phyloP scores from a whole-genome alignment of 2,113 vertebrate species.

The Eptatretus burgeri region DNA sequence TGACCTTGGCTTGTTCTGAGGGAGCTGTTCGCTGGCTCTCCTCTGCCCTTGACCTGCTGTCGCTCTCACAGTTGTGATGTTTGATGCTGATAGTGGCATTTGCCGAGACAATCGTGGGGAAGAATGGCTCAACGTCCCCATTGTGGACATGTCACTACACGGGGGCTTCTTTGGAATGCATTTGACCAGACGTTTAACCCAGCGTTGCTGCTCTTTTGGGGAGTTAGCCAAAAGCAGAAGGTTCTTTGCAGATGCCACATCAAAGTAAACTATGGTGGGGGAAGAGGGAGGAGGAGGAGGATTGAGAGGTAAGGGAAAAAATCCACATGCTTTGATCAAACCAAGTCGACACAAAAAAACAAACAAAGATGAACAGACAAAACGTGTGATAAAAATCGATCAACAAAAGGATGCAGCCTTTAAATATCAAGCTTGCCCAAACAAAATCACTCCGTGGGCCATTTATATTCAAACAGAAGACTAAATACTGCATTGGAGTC shows the following conservation, averaged over 20 bases:
- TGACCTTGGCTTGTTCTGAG: conserved; percentile 3
- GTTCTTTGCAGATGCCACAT: conserved; percentile 5
- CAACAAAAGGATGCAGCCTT: no score
- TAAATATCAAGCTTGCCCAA: no score
- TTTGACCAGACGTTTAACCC: conserved; percentile 1
- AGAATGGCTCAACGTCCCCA: conserved; percentile 45
- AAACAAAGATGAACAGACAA: no score
- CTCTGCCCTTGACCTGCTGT: background rate
- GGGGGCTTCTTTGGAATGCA: conserved; percentile 4
- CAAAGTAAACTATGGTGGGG: background rate
- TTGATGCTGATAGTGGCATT: background rate
- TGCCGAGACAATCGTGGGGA: conserved; percentile 35
- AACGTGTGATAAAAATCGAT: no score
- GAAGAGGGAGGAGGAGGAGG: background rate
- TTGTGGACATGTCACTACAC: conserved; percentile 18
- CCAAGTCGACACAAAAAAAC: no score
- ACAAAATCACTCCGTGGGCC: no score
- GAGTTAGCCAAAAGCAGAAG: conserved; percentile 3
- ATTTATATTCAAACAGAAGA: no score
- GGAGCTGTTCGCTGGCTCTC: background rate
- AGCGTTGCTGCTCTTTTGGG: background rate
- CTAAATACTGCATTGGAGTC: no score
- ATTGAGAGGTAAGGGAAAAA: background rate
- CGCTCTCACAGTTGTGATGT: background rate
- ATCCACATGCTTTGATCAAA: no score